Evolutionary conservation across 2,888 invertebrate species (phyloP), one percentile per base, ranked within the genome.

Genomic region (Dinocampus coccinellae): DNA sequence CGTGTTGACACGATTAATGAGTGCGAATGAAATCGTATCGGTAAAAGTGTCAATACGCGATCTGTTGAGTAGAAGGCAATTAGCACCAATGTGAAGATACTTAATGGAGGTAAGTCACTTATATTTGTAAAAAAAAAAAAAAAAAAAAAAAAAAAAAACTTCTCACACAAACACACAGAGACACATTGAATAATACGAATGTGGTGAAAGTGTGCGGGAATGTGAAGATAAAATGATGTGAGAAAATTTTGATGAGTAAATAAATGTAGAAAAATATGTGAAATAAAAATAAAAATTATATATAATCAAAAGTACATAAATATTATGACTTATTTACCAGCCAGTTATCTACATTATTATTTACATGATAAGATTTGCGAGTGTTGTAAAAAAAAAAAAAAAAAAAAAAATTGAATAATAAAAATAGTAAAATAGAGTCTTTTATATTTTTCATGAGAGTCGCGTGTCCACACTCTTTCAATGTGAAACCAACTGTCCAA

Each of bases 41-140:
- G 47, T n/a, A 57, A 39, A 62, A 53, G 61, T 69, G 69, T 69
- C 69, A 69, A 69, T 69, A 62, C 22, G 52, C 29, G 52, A 62
- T 47, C 47, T 69, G 69, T 69, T 69, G 34, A 69, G 61, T 26
- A 62, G 53, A 62, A 53, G 69, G 62, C 62, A 69, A 69, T 69
- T 69, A 69, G 69, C 69, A 64, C 63, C 60, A 47, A 13, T 26
- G 63, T 52, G 26, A 26, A 64, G 52, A 64, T 64, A 64, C 52
- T 64, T 64, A 64, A 64, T 64, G 63, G 63, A 52, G 29, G 63
- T n/a, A 47, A 47, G 47, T 47, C 9, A 47, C 47, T 47, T 47
- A 47, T 13, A 10, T 42, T 64, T 11, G 52, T n/a, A 36, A 13
- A 39, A 13, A 24, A 24, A 47, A 64, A 26, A n/a, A 11, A 39